Evolutionary conservation across 1,140 invertebrate species (phyloP), one percentile per base, ranked within the genome.

Genomic region (Homalodisca vitripennis): DNA sequence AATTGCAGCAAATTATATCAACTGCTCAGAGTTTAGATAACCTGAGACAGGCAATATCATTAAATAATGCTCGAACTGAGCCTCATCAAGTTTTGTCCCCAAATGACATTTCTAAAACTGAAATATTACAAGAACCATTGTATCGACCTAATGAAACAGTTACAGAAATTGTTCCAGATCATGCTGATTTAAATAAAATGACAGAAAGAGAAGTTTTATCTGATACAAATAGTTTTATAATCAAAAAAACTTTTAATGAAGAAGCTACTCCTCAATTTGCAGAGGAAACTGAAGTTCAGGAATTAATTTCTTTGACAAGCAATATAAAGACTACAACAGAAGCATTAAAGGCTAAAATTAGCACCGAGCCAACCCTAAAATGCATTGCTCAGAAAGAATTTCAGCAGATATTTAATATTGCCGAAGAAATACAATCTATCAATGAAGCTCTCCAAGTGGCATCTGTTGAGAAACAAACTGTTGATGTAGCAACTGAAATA

Each of bases 1-100:
- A 27, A 6, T 6, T 60, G 3, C 22, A 60, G 27, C 14, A 26
- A 12, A 60, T 60, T 27, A 27, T 60, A 60, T 26, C 2, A 1
- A 27, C 24, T 22, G 55, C 55, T 60, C 3, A 60, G 26, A 60
- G 55, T 29, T 60, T 60, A 60, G 55, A 27, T 6, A 27, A 41
- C 17, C 6, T 41, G 6, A 6, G 17, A 41, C 34, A 41, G 17
- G 6, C 34, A 41, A 41, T 41, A 41, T 41, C 34, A 41, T 6
- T 17, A 41, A 41, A n/a, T n/a, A n/a, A n/a, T n/a, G n/a, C n/a
- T n/a, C n/a, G n/a, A n/a, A n/a, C n/a, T n/a, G n/a, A n/a, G n/a
- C n/a, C n/a, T n/a, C n/a, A n/a, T n/a, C n/a, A n/a, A n/a, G n/a
- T n/a, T n/a, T n/a, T n/a, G n/a, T n/a, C n/a, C n/a, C n/a, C n/a